Percentiles rank a stretch among this genome's conserved stretches.
Conservation (phyloP, 2,113 vertebrate genomes). For the Gymnocephalus cernua region DNA sequence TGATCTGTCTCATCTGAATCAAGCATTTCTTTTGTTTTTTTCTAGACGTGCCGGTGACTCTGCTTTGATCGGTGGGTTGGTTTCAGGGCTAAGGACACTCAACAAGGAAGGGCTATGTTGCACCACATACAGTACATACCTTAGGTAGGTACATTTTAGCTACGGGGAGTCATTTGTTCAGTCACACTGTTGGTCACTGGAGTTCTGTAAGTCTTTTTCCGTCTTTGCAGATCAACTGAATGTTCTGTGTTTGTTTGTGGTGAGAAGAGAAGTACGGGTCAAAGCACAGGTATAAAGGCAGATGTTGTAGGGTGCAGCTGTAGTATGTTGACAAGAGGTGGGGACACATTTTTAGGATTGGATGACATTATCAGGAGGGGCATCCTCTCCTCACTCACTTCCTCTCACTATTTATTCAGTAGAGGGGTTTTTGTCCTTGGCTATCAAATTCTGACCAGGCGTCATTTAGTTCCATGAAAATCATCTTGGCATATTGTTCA, state of each 20-base stretch:
- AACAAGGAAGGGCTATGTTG: slow-evolving; percentile 40
- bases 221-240: slow-evolving; percentile 73
- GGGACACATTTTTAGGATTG: slow-evolving; percentile 35
- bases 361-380: slow-evolving; percentile 39
- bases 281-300: slow-evolving; percentile 77
- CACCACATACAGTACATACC: slow-evolving; percentile 67
- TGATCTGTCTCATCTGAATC: slow-evolving; percentile 14
- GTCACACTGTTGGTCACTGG: slow-evolving; percentile 70
- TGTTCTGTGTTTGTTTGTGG: slow-evolving; percentile 24
- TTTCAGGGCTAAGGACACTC: slow-evolving; percentile 36
- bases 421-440: slow-evolving; percentile 98
- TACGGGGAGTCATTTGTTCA: slow-evolving; percentile 53
- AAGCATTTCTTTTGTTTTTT: slow-evolving; percentile 8
- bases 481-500: slow-evolving; percentile 99
- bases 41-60: slow-evolving; percentile 28
- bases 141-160: slow-evolving; percentile 32
- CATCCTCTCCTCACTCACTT: slow-evolving; percentile 15
- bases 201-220: slow-evolving; percentile 72
- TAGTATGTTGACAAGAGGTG: slow-evolving; percentile 42
- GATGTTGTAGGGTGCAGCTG: slow-evolving; percentile 52
- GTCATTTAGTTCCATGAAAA: slow-evolving; percentile 99
- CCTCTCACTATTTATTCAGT: slow-evolving; percentile 80
- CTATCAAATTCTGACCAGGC: slow-evolving; percentile 99
- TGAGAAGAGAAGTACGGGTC: slow-evolving; percentile 69
- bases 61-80: slow-evolving; percentile 42